Evolutionary conservation across 64 coral and sea anemone species (phyloP), one percentile per base, ranked within the genome.

Genomic region (Pocillopora damicornis): DNA sequence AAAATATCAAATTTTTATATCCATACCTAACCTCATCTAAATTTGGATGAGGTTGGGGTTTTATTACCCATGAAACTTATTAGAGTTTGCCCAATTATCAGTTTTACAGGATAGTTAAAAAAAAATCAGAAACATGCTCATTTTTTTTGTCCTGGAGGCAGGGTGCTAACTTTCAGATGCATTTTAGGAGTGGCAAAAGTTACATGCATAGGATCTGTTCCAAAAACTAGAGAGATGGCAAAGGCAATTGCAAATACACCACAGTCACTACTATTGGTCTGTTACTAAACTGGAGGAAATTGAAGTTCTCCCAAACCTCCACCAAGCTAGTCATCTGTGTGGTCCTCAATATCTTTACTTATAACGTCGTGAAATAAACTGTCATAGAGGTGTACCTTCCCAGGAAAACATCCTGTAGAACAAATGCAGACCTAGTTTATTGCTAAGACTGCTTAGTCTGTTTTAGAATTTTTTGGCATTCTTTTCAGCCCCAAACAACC

Each of bases 331-430:
- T 88, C 71, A 86, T 20, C 71, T 64, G 82, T 86, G 62, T 86
- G 82, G 15, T 86, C 82, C 65, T 86, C 82, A 69, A 88, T 45
- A 57, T 88, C 87, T 78, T 88, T 74, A 66, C 75, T 88, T 63
- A 88, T 88, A 59, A 88, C 87, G 42, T 88, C 87, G 78, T 78
- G 87, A 78, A 88, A 88, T 77, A 78, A 78, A 65, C 87, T 88
- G 51, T 88, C 87, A 65, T 78, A 88, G 45, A 88, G 87, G 87
- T 88, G 58, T 78, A 88, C 87, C 57, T 63, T 88, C 87, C 79
- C 58, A 66, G 79, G 58, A 22, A 63, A 66, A 82, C 79, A 82
- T 83, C 60, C 60, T 89, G 81, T 59, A 25, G 76, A 79, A 74
- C 76, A 80, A 73, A 89, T 60, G 78, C 89, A 91, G 56, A 85